Percentiles rank a stretch among this genome's conserved stretches.
These are phyloP conservation scores for Aphidius ervi DNA, from an alignment of 1,140 invertebrate genomes.

Conservation along the genomic window DNA sequence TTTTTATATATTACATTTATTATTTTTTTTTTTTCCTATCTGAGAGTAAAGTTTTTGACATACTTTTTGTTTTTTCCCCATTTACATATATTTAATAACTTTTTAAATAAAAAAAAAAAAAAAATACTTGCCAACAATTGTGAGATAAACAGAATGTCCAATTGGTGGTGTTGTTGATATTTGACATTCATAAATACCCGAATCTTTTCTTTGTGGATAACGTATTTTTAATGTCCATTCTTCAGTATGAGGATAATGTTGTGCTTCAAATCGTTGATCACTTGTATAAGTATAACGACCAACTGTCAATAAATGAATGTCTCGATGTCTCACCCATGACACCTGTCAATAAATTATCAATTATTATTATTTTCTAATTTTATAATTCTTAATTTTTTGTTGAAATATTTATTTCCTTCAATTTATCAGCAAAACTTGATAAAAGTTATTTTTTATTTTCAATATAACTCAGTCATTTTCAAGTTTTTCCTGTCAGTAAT, in stretches of 20 bases:
- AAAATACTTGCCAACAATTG: conserved; percentile 64
- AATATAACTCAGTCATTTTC: too few relatives aligned
- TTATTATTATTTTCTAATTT: background rate
- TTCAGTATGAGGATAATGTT: conserved; percentile 55
- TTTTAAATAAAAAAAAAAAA: background rate
- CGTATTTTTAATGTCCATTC: conserved; percentile 65
- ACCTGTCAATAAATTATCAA: conserved; percentile 46
- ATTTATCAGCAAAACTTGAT: too few relatives aligned
- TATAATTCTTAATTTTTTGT: background rate
- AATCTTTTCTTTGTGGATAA: conserved; percentile 64
- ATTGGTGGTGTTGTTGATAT: conserved; percentile 75
- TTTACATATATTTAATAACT: background rate
- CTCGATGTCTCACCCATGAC: conserved; percentile 59
- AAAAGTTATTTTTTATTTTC: too few relatives aligned
- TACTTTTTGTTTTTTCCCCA: background rate
- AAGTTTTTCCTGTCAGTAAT: too few relatives aligned
- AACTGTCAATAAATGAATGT: conserved; percentile 57
- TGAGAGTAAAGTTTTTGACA: too few relatives aligned
- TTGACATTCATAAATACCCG: conserved; percentile 76
- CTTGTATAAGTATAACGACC: conserved; percentile 59
- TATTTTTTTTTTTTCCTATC: too few relatives aligned
- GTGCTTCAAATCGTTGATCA: conserved; percentile 58
- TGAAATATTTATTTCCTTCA: too few relatives aligned
- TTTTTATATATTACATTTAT: too few relatives aligned
- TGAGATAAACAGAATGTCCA: conserved; percentile 66